Conservation (phyloP, 53 echinoderm and acorn worm genomes). For the Echinometra lucunter region DNA sequence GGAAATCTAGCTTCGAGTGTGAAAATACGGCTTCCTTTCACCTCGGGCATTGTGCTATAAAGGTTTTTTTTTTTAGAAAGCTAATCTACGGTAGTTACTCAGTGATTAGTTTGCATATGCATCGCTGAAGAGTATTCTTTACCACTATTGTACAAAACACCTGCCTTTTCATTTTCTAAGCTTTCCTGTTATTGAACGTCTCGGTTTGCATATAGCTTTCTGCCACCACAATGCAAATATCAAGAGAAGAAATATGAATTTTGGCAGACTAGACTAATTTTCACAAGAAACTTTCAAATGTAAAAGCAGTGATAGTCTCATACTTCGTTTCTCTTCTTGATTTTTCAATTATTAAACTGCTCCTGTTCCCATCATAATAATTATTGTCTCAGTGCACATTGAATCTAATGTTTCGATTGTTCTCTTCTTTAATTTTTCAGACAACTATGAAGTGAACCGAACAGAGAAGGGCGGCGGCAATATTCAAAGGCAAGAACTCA, state of each 20-base stretch:
- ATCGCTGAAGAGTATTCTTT: no score
- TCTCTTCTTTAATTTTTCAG: neutral
- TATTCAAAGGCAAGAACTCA: conserved; percentile 71
- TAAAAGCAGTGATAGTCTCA: no score
- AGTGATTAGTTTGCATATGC: no score
- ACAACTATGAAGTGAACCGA: conserved; percentile 25
- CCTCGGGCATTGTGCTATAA: conserved; percentile 17
- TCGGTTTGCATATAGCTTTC: neutral
- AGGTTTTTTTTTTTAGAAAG: neutral
- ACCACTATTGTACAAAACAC: neutral
- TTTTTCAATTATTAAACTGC: no score
- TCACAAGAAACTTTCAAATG: no score
- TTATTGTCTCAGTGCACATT: no score
- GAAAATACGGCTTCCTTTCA: neutral
- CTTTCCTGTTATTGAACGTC: neutral
- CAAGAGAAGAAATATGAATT: neutral
- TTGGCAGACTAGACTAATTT: no score
- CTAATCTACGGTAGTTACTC: neutral
- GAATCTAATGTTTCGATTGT: neutral
- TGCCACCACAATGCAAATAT: neutral
- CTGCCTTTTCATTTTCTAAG: neutral
- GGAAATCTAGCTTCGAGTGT: neutral
- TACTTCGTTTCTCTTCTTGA: no score
- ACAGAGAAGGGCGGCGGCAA: conserved; percentile 54
- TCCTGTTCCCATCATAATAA: no score